A percentile compares a stretch with the other conserved stretches of the same genome.
Evolutionary conservation across 1,140 invertebrate genomes (phyloP).

Genomic region (Tetranychus cinnabarinus): DNA sequence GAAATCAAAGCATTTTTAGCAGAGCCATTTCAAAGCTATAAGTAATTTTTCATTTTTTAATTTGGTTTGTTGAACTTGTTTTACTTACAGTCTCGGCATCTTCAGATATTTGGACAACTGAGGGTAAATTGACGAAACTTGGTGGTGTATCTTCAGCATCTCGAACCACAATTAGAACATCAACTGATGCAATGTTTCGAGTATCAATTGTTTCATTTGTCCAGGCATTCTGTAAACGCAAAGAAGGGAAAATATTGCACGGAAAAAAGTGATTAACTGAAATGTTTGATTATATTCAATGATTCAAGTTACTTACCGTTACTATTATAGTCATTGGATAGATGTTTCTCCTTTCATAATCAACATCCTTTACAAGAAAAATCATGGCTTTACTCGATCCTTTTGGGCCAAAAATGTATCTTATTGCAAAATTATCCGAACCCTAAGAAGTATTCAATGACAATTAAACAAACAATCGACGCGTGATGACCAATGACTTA

Average conservation of each 20-base stretch:
- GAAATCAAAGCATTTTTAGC: neutral
- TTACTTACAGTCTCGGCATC: slow-evolving; percentile 25
- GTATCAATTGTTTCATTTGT: slow-evolving; percentile 50
- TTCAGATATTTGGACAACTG: slow-evolving; percentile 40
- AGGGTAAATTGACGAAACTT: slow-evolving; percentile 47
- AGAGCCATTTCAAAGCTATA: neutral
- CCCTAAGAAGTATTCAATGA: slow-evolving; percentile 21
- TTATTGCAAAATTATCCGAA: slow-evolving; percentile 39
- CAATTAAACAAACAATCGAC: neutral
- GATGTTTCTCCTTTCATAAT: slow-evolving; percentile 61
- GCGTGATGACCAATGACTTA: slow-evolving; percentile 18
- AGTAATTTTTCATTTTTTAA: slow-evolving; percentile 11
- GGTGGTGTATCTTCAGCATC: slow-evolving; percentile 68
- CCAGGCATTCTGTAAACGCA: slow-evolving; percentile 43
- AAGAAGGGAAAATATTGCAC: too few species aligned
- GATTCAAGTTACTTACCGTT: slow-evolving; percentile 31
- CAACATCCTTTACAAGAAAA: slow-evolving; percentile 41
- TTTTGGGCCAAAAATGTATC: slow-evolving; percentile 41
- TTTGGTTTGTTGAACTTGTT: neutral
- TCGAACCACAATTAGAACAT: slow-evolving; percentile 49
- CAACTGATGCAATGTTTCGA: slow-evolving; percentile 52
- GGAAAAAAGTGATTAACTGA: slow-evolving; percentile 14
- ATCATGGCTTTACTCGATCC: slow-evolving; percentile 48
- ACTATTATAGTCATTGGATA: slow-evolving; percentile 53
- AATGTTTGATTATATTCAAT: neutral